Conservation (phyloP, 2,888 invertebrate species). For the Aphrophora alni region DNA sequence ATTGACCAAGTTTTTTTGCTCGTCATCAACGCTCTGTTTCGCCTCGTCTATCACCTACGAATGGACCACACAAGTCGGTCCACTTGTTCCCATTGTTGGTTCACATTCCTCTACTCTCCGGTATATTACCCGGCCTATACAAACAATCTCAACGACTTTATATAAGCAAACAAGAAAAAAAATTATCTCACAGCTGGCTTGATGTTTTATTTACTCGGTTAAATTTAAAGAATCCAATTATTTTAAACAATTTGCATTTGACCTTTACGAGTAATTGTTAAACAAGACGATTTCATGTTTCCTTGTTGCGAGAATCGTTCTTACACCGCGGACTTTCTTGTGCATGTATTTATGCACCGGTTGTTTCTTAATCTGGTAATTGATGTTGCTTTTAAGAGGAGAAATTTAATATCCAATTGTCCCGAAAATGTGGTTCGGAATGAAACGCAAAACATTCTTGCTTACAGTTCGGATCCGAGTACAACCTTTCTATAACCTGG, state of each 20-base stretch:
- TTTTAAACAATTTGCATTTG: neutral
- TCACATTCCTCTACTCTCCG: neutral
- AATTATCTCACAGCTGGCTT: neutral
- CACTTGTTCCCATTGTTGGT: neutral
- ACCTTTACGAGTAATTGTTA: neutral
- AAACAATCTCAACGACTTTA: neutral
- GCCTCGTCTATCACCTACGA: neutral
- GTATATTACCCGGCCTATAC: neutral
- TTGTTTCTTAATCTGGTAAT: neutral
- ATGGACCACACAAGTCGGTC: neutral
- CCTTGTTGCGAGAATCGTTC: neutral
- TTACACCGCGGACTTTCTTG: too few species aligned
- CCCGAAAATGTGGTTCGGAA: neutral
- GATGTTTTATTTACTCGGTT: neutral
- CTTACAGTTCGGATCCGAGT: neutral
- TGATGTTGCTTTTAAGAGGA: neutral
- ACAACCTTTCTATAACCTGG: neutral
- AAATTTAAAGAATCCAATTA: neutral
- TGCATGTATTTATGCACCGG: neutral
- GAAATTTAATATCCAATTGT: neutral
- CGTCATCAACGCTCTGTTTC: neutral
- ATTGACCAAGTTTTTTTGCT: neutral
- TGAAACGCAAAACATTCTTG: neutral
- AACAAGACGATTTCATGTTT: neutral
- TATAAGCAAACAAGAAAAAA: neutral